Evolutionary conservation across 2,888 invertebrate genomes (phyloP), one percentile per base, ranked within the genome.

Genomic region (Thereva nobilitata): DNA sequence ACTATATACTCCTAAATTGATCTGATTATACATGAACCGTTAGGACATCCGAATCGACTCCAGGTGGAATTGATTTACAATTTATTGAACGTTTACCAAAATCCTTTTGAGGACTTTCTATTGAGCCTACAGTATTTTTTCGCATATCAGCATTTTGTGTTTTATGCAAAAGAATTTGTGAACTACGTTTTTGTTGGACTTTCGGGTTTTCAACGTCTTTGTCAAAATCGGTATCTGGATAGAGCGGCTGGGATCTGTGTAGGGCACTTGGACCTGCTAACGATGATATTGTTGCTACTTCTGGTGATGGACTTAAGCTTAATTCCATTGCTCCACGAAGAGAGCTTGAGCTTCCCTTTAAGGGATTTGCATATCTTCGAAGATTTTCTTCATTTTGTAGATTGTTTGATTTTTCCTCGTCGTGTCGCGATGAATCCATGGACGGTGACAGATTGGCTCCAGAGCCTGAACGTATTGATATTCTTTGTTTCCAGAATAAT

Each of bases 341-440:
- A 71, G 84, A 83, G 8, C 80, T 84, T 69, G 78, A 82, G 70
- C 80, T 83, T 57, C 85, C 87, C 76, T 90, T 90, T 67, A 92
- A 82, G 4, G 92, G 91, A 81, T 92, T 92, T 53, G 89, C 88
- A 80, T 91, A 92, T 71, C 93, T 86, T 63, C 93, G 85, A 67
- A 95, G 83, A 78, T 93, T 94, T 80, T 95, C 94, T 77, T 93
- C 93, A 79, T 93, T 94, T 81, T 95, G 94, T 67, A 93, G 81
- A 80, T 95, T 95, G 80, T 95, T 95, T 3, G 93, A 91, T 78
- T 93, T 93, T 76, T 93, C 93, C 76, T 93, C 92, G 76, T 92
- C 91, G 76, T 89, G 87, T 71, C 85, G 87, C 79, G 86, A 86
- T 68, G 83, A 85, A 76, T 85, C 88, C 67, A 83, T 79, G 10